phyloP scores from a whole-genome alignment of 1,140 invertebrate genomes.

The Brachionus angularis region DNA sequence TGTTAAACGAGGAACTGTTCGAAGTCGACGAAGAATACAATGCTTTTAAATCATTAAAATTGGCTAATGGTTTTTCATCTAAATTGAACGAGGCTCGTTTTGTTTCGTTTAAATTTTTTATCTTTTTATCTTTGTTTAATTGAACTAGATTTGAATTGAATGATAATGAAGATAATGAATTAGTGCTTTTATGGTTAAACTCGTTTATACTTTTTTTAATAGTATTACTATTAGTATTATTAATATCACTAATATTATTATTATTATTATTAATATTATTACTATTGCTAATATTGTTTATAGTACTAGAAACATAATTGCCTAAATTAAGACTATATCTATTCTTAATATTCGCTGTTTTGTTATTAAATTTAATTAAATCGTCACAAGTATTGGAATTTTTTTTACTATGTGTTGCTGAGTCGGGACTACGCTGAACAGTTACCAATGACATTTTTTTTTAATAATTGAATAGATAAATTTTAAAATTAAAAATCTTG shows the following conservation, averaged over 20 bases:
- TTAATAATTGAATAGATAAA: not conserved
- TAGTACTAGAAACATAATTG: too few species aligned
- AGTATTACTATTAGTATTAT: too few species aligned
- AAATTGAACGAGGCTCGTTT: not conserved
- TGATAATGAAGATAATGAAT: not conserved
- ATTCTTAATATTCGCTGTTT: too few species aligned
- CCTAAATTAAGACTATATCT: too few species aligned
- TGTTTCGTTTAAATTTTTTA: not conserved
- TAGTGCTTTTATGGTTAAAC: not conserved
- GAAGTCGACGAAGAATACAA: not conserved
- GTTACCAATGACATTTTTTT: constrained; percentile 39
- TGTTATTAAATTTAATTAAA: too few species aligned
- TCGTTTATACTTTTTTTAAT: constrained; percentile 7
- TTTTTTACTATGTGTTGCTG: not conserved
- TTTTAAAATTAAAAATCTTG: too few species aligned
- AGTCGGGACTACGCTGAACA: constrained; percentile 41
- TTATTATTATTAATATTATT: too few species aligned
- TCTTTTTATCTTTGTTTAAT: too few species aligned
- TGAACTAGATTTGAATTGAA: too few species aligned
- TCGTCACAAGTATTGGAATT: too few species aligned
- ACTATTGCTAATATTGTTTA: too few species aligned
- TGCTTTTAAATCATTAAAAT: constrained; percentile 33
- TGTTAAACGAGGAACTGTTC: not conserved
- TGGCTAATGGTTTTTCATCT: not conserved
- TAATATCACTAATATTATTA: too few species aligned